A percentile compares a stretch with the other conserved stretches of the same genome.
Conservation (phyloP, 2,888 invertebrate species). For the Eupsilia transversa region DNA sequence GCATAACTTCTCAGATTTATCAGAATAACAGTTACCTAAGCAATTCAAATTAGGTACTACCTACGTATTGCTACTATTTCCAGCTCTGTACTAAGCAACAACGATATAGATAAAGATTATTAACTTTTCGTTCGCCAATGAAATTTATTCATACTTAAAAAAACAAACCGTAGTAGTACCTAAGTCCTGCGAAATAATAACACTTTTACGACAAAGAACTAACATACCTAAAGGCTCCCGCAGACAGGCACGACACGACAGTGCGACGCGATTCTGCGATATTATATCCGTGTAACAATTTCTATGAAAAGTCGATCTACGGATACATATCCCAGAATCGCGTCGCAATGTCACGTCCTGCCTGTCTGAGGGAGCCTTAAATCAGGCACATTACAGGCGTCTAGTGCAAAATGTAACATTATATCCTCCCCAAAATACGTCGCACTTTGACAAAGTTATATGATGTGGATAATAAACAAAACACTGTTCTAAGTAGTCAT, state of each 20-base stretch:
- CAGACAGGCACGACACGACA: too few relatives aligned
- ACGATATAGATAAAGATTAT: too few relatives aligned
- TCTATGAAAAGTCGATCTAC: too few relatives aligned
- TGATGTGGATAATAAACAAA: constrained; percentile 20
- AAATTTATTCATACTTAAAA: background rate
- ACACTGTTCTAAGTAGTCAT: background rate
- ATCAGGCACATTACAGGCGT: too few relatives aligned
- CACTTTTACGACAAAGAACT: background rate
- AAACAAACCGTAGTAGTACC: background rate
- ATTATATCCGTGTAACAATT: too few relatives aligned
- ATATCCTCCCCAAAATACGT: constrained; percentile 8
- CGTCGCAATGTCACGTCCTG: too few relatives aligned
- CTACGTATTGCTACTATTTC: too few relatives aligned
- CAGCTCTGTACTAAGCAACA: too few relatives aligned
- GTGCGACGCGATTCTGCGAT: too few relatives aligned
- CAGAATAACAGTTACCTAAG: background rate
- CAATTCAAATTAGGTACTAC: background rate
- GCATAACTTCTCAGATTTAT: background rate
- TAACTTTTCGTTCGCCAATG: too few relatives aligned
- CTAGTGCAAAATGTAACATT: background rate
- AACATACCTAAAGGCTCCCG: background rate
- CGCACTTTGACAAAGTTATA: background rate
- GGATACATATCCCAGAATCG: too few relatives aligned
- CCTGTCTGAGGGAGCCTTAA: too few relatives aligned
- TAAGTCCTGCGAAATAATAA: background rate